A percentile compares a stretch with the other conserved stretches of the same genome.
These are phyloP conservation scores for Archilochus colubris DNA, from an alignment of 2,113 vertebrate species.

Conservation along the genomic window DNA sequence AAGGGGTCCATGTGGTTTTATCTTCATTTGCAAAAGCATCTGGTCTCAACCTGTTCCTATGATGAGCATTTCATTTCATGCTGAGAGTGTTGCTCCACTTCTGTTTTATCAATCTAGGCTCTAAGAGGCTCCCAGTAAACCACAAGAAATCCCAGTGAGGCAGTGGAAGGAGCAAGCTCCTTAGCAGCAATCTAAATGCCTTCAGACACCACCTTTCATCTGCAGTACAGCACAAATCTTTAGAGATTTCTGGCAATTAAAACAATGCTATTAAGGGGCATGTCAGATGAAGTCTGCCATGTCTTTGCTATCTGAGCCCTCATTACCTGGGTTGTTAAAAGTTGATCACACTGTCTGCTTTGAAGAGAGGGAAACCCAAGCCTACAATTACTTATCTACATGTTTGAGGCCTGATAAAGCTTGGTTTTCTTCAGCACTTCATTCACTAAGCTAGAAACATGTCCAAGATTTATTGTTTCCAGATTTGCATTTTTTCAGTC, in stretches of 20 bases:
- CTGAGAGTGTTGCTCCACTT: not conserved
- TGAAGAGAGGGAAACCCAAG: not conserved
- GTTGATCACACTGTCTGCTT: not conserved
- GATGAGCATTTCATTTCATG: not conserved
- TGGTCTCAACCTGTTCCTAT: not conserved
- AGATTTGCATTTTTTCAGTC: not conserved
- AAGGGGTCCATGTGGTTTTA: not conserved
- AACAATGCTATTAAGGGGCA: not conserved
- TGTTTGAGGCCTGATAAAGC: not conserved
- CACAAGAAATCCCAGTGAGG: conserved; percentile 26
- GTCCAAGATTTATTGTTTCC: not conserved
- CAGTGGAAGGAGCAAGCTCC: conserved; percentile 1
- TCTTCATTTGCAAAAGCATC: conserved; percentile 15
- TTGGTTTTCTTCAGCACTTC: not conserved
- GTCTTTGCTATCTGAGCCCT: not conserved
- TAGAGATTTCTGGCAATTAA: conserved; percentile 37
- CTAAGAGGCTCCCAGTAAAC: not conserved
- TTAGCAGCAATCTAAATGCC: conserved; percentile 5
- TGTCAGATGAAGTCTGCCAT: not conserved
- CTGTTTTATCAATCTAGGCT: conserved; percentile 14
- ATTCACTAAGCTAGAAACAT: not conserved
- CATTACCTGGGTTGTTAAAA: not conserved
- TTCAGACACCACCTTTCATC: not conserved
- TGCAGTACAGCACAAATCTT: not conserved
- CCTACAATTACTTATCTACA: conserved; percentile 5